Evolutionary conservation across 2,113 vertebrate genomes (phyloP).

Genomic region (Calyptomena viridis): DNA sequence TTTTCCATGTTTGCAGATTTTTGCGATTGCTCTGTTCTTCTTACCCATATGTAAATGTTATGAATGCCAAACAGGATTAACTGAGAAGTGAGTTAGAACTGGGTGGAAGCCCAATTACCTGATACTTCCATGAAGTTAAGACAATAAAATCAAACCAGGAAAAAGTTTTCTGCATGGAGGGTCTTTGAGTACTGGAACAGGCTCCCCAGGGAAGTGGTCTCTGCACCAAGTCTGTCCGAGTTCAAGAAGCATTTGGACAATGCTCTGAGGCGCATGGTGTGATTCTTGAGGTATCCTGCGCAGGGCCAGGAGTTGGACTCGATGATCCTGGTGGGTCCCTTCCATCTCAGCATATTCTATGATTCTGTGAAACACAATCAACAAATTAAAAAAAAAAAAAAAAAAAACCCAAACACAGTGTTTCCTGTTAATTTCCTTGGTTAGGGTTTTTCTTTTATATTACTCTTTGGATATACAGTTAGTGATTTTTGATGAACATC

Average conservation of each 20-base stretch:
- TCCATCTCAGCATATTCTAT: not conserved
- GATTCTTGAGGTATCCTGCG: not conserved
- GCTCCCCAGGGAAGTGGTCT: not conserved
- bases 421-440: not conserved
- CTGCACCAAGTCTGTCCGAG: not conserved
- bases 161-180: not conserved
- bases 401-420: not conserved
- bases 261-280: fast-evolving
- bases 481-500: not conserved
- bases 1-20: conserved; percentile 58
- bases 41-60: conserved; percentile 53
- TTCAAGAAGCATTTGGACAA: not conserved
- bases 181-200: not conserved
- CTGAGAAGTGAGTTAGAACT: not conserved
- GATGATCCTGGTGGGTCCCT: not conserved
- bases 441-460: not conserved
- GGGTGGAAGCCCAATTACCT: conserved; percentile 9
- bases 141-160: not conserved
- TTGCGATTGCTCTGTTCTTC: conserved; percentile 54
- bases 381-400: too few relatives aligned
- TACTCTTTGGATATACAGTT: not conserved
- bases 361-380: not conserved
- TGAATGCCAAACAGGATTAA: conserved; percentile 23
- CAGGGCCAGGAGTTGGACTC: not conserved
- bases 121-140: not conserved